phyloP scores from a whole-genome alignment of 2,113 vertebrate species.

The Xerus inauris region DNA sequence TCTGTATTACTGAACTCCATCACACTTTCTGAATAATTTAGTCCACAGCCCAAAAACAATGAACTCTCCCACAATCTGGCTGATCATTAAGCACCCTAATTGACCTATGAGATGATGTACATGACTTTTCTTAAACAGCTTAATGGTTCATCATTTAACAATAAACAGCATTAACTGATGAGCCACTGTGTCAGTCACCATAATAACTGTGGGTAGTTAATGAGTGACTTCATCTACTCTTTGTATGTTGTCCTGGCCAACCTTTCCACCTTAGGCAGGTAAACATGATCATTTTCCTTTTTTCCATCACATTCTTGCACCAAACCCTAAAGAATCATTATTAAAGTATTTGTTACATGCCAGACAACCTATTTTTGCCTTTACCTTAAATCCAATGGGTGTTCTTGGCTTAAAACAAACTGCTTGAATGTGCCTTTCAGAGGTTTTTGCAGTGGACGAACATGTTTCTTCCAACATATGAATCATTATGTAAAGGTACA shows the following conservation, averaged over 20 bases:
- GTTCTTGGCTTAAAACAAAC: not conserved
- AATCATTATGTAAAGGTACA: not conserved
- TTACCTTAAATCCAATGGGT: not conserved
- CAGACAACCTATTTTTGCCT: not conserved
- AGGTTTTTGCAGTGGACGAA: not conserved
- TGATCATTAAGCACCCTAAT: not conserved
- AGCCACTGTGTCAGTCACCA: not conserved
- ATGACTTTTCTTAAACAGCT: not conserved
- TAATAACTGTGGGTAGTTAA: not conserved
- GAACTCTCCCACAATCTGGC: not conserved
- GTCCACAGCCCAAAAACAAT: not conserved
- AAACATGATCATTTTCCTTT: not conserved
- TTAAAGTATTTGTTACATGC: not conserved
- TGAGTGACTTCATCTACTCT: not conserved
- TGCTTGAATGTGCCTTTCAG: not conserved
- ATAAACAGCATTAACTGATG: not conserved
- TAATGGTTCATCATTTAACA: not conserved
- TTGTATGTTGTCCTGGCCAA: not conserved
- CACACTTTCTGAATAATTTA: not conserved
- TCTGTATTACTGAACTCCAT: not conserved
- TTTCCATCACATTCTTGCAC: not conserved
- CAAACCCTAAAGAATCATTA: not conserved
- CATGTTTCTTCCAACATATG: not conserved
- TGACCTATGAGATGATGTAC: not conserved
- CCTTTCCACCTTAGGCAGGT: not conserved